A percentile compares a stretch with the other conserved stretches of the same genome.
Conservation (phyloP, 1,140 invertebrate genomes). For the Parapsyche elsis region DNA sequence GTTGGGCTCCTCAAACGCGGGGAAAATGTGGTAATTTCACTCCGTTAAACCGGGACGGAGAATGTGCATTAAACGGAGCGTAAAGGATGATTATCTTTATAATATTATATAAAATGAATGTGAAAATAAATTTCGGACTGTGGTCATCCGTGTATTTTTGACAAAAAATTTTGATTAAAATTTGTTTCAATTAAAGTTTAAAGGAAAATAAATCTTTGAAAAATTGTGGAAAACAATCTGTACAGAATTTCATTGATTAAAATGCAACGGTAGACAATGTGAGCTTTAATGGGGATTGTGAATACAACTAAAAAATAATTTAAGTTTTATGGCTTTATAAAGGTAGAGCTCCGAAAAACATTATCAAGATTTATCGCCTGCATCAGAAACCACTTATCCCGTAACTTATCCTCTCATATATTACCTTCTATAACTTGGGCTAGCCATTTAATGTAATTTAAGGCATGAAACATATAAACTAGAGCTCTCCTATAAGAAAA, state of each 20-base stretch:
- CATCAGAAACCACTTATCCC: slow-evolving; percentile 56
- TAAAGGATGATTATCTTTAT: slow-evolving; percentile 55
- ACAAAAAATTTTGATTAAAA: background rate
- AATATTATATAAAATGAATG: slow-evolving; percentile 52
- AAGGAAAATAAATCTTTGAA: too few relatives aligned
- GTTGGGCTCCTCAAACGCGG: background rate
- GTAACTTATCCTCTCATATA: slow-evolving; percentile 53
- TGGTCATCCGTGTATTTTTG: background rate
- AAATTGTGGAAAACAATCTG: too few relatives aligned
- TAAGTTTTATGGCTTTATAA: slow-evolving; percentile 47
- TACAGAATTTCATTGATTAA: too few relatives aligned
- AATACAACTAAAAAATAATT: slow-evolving; percentile 46
- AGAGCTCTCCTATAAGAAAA: background rate
- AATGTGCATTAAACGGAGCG: slow-evolving; percentile 54
- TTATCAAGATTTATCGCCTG: slow-evolving; percentile 55
- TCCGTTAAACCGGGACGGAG: slow-evolving; percentile 49
- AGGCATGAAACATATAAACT: background rate
- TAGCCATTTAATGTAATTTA: slow-evolving; percentile 36
- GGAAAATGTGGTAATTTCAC: slow-evolving; percentile 55
- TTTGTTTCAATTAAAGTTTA: background rate
- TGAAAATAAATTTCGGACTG: slow-evolving; percentile 46
- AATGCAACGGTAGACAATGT: too few relatives aligned
- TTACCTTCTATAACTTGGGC: slow-evolving; percentile 34
- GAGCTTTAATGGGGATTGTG: too few relatives aligned
- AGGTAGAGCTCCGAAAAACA: slow-evolving; percentile 49